phyloP scores from a whole-genome alignment of 2,888 invertebrate genomes.

The Oxyscelio sp. region DNA sequence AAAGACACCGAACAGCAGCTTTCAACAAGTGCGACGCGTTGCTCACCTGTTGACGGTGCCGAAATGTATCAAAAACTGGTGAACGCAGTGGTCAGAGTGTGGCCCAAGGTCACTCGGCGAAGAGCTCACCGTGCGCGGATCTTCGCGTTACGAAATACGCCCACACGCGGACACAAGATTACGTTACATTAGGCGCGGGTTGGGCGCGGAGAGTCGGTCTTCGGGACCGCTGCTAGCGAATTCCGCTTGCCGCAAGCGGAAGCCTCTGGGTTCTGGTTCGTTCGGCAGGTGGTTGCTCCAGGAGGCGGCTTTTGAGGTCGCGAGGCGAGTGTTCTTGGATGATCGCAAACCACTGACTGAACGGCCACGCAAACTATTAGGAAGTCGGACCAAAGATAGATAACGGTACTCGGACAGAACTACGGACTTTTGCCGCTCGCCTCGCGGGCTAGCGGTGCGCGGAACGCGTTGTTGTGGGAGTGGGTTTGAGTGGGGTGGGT shows the following conservation, averaged over 20 bases:
- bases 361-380: constrained; percentile 41
- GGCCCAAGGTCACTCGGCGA: constrained; percentile 21
- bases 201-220: constrained; percentile 15
- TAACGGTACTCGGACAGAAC: constrained; percentile 57
- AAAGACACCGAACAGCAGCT: too few species aligned
- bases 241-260: neutral
- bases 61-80: constrained; percentile 46
- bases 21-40: constrained; percentile 30
- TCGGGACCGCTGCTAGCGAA: neutral
- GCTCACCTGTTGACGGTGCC: constrained; percentile 66
- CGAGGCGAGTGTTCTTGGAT: constrained; percentile 13
- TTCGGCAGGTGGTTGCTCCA: neutral
- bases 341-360: constrained; percentile 40
- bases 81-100: constrained; percentile 11
- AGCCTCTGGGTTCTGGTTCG: too few species aligned
- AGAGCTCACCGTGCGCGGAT: constrained; percentile 9
- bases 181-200: constrained; percentile 56
- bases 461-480: too few species aligned
- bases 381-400: constrained; percentile 56
- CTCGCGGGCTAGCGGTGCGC: constrained; percentile 31
- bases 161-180: constrained; percentile 60
- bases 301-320: constrained; percentile 1
- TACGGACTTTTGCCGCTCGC: constrained; percentile 39
- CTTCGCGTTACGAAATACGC: constrained; percentile 66
- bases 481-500: too few species aligned